Base-by-base conservation (phyloP, 2,888 invertebrate genomes). In the Tanytarsus gracilentus region DNA sequence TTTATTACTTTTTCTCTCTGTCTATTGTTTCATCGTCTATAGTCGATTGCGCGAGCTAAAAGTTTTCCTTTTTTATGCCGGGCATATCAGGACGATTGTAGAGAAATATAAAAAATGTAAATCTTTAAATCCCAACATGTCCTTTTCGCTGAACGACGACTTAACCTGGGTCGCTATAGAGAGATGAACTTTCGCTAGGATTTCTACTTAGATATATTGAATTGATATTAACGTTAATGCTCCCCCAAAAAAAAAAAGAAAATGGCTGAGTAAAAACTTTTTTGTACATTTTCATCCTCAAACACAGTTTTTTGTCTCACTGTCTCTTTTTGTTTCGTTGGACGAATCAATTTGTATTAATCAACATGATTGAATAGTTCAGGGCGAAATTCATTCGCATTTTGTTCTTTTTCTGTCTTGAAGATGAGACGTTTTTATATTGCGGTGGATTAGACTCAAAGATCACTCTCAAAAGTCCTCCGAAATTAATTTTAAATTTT, bases 211-310 rank as follows among this genome's bases (percentile, higher is more conserved):
- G 36, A 36, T 49, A 49, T 49, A 49, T 49, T 49, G 49, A 52
- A 52, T 52, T 33, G 36, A 52, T 52, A 52, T 52, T 52, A 52
- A 52, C 26, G 52, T 52, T 55, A 55, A 55, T 40, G 23, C 52
- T 21, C 53, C n/a, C 11, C 11, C 23, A 30, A 51, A 29, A 51
- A 18, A 21, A 51, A 30, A 27, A 51, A 29, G 27, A 9, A 39
- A 39, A 8, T 39, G n/a, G n/a, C 16, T 16, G 9, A 23, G n/a
- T 23, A n/a, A 25, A 49, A 11, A 14, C 26, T 23, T 2, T 23
- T 11, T n/a, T 25, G 18, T 49, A n/a, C 11, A n/a, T 11, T 5
- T 26, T 49, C 25, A 25, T 21, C 16, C 44, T 44, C 18, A 11
- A 16, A 36, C 36, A 16, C 16, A 14, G 11, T 36, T n/a, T n/a